Base-by-base conservation (phyloP, 2,113 vertebrate genomes). In the Hyperopisus bebe region DNA sequence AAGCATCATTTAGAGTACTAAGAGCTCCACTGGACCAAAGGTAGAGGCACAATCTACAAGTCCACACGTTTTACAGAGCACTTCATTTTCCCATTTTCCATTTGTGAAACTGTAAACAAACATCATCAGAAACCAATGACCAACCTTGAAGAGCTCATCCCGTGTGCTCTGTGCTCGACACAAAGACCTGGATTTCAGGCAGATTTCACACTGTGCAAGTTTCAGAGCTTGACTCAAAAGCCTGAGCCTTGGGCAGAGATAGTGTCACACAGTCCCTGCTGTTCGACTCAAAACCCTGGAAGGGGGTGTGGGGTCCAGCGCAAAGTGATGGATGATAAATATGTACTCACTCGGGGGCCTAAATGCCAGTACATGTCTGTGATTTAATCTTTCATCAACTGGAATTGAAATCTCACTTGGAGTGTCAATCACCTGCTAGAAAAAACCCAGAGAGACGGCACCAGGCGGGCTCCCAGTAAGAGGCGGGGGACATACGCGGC, bases 291-390 rank as follows among this genome's bases (percentile, higher is more conserved):
- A 24, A 51, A 39, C 31, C 74, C 46, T 83, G 17, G 21, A 11
- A 15, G 44, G 39, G 31, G 39, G 13, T 7, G 80, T 47, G 44
- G 15, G 19, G 66, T 50, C 47, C 47, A 48, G 47, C 27, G 77
- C 15, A 19, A n/a, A 51, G 48, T 90, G 85, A 90, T 87, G 47
- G 89, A 87, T 90, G 89, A 90, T 87, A 87, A 87, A 87, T 77
- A 87, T 80, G 85, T 87, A 90, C 58, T 53, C 62, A 48, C 31
- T 66, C 62, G 21, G 35, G 89, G 85, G 47, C 70, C 50, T 90
- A 53, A 90, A 87, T 87, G 85, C 31, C 89, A 87, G 58, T 15
- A 47, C 53, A 39, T n/a, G 39, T 19, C 55, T 48, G 62, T 53
- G 62, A 90, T 90, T 87, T 77, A 90, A 87, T 90, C 58, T 90